Evolutionary conservation across 2,113 vertebrate species (phyloP).

Genomic region (Leptodactylus fuscus): DNA sequence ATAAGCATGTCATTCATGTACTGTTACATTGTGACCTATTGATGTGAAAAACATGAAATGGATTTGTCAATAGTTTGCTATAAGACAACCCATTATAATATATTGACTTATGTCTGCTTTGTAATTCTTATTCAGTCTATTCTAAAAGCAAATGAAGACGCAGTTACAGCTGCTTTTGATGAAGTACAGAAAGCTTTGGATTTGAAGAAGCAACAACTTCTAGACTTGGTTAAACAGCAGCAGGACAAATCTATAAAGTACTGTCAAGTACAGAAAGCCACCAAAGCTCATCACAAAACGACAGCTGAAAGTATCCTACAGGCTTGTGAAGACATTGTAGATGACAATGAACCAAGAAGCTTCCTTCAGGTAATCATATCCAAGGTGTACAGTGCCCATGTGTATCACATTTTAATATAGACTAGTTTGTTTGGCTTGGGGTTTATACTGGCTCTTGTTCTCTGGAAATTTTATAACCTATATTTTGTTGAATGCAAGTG

Average conservation of each 20-base stretch:
- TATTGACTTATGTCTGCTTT: background rate
- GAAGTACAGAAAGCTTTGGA: slow-evolving; percentile 68
- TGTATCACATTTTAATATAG: no score
- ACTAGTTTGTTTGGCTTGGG: no score
- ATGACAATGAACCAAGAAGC: slow-evolving; percentile 70
- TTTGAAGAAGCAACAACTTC: slow-evolving; percentile 66
- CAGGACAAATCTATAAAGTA: slow-evolving; percentile 66
- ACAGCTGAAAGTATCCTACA: slow-evolving; percentile 69
- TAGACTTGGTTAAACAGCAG: slow-evolving; percentile 67
- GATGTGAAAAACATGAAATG: no score
- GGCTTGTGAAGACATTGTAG: slow-evolving; percentile 71
- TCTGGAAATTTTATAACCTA: no score
- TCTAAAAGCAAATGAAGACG: slow-evolving; percentile 64
- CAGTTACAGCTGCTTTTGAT: slow-evolving; percentile 65
- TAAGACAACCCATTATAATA: no score
- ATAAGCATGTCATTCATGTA: no score
- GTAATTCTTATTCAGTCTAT: slow-evolving; percentile 59
- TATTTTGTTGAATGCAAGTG: no score
- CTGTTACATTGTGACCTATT: no score
- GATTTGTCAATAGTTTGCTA: no score
- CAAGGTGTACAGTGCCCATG: no score
- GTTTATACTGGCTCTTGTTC: no score
- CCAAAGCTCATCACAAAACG: slow-evolving; percentile 69
- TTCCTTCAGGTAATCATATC: slow-evolving; percentile 70
- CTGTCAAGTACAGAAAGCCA: slow-evolving; percentile 68